Evolutionary conservation across 1,140 invertebrate genomes (phyloP).

Genomic region (Ctenoplectra terminalis): DNA sequence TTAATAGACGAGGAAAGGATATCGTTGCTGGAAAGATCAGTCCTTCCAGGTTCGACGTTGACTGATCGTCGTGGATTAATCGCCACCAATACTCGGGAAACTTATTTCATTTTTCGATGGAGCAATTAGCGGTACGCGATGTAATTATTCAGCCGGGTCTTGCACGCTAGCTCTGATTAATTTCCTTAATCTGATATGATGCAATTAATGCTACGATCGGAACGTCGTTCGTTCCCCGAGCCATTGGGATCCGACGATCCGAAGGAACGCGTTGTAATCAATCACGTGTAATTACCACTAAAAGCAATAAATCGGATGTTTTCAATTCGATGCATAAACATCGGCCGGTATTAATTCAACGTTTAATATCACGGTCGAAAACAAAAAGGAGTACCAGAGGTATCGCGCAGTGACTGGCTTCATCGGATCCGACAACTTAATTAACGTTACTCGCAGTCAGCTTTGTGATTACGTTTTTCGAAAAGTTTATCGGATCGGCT

Average conservation of each 20-base stretch:
- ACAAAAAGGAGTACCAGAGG: too few species aligned
- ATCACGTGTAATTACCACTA: slow-evolving; percentile 1
- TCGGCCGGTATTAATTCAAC: too few species aligned
- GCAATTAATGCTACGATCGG: too few species aligned
- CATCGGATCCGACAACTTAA: too few species aligned
- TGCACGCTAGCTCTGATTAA: slow-evolving; percentile 30
- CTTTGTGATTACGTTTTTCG: too few species aligned
- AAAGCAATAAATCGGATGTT: not conserved
- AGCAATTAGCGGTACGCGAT: slow-evolving; percentile 30
- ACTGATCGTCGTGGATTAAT: slow-evolving; percentile 47
- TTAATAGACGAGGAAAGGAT: slow-evolving; percentile 50
- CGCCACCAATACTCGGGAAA: slow-evolving; percentile 30
- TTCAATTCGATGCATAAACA: too few species aligned
- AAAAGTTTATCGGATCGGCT: too few species aligned
- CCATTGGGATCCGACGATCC: slow-evolving; percentile 2
- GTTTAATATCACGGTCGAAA: too few species aligned
- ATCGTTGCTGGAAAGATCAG: slow-evolving; percentile 47
- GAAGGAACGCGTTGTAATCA: not conserved
- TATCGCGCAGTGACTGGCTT: too few species aligned
- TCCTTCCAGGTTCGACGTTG: slow-evolving; percentile 35
- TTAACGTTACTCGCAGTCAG: too few species aligned
- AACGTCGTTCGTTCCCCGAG: too few species aligned
- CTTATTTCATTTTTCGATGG: slow-evolving; percentile 43
- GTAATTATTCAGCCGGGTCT: slow-evolving; percentile 28
- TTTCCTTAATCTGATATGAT: slow-evolving; percentile 23